Conservation (phyloP, 2,888 invertebrate species). For the Oscheius onirici region DNA sequence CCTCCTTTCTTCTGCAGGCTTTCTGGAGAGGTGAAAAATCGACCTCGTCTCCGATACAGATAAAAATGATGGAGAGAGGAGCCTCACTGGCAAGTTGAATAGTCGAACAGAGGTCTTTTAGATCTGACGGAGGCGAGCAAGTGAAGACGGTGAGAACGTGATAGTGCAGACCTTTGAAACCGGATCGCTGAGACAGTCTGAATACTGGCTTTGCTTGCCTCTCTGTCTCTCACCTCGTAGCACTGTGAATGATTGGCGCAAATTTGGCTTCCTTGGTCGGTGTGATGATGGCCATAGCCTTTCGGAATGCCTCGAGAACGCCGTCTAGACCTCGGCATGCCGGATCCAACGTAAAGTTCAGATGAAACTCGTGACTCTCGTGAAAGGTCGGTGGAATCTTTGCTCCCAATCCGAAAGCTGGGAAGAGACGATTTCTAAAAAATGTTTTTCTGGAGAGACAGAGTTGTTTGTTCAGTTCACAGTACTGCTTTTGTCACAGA, state of each 20-base stretch:
- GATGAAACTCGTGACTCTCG: conserved; percentile 68
- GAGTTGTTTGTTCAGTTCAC: too few species aligned
- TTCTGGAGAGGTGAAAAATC: conserved; percentile 54
- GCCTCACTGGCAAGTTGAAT: conserved; percentile 63
- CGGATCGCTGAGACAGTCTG: conserved; percentile 55
- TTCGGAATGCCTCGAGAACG: conserved; percentile 63
- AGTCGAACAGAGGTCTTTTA: conserved; percentile 59
- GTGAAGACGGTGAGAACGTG: conserved; percentile 65
- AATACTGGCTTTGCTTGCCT: too few species aligned
- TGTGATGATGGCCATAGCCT: conserved; percentile 57
- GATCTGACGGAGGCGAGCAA: conserved; percentile 60
- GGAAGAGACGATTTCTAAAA: conserved; percentile 62
- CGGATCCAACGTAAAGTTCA: conserved; percentile 67
- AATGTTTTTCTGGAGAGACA: too few species aligned
- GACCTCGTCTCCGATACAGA: conserved; percentile 62
- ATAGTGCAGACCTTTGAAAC: conserved; percentile 60
- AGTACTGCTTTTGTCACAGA: too few species aligned
- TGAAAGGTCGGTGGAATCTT: conserved; percentile 69
- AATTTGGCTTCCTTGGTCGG: conserved; percentile 64
- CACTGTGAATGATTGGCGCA: conserved; percentile 66
- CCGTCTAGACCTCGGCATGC: conserved; percentile 67
- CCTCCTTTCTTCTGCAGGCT: conserved; percentile 43
- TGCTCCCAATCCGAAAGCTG: conserved; percentile 68
- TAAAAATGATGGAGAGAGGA: conserved; percentile 66
- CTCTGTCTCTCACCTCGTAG: too few species aligned